phyloP scores from a whole-genome alignment of 2,113 vertebrate species.

The Sciurus niger region DNA sequence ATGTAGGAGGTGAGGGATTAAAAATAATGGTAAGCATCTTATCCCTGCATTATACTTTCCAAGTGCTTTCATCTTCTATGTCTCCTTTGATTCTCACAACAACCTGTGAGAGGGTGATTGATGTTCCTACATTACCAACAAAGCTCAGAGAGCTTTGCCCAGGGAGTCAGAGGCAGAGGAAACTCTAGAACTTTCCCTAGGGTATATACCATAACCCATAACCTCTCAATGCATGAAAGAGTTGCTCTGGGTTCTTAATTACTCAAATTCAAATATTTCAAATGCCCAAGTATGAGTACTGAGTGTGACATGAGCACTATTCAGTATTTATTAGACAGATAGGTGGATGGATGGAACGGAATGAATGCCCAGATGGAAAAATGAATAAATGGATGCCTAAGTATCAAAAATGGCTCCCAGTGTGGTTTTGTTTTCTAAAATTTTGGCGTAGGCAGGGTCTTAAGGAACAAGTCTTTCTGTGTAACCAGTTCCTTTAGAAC shows the following conservation, averaged over 20 bases:
- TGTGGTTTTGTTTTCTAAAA: background rate
- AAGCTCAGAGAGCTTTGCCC: background rate
- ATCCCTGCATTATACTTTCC: background rate
- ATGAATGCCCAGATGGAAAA: background rate
- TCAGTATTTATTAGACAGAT: background rate
- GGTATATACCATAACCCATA: background rate
- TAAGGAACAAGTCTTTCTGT: background rate
- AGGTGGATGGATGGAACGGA: no score
- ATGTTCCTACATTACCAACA: background rate
- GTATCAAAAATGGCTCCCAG: background rate
- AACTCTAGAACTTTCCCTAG: background rate
- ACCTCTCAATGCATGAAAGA: background rate
- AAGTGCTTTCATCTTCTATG: background rate
- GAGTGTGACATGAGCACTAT: background rate
- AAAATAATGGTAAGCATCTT: background rate
- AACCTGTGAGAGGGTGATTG: background rate
- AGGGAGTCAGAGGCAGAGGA: background rate
- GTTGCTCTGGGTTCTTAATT: slow-evolving; percentile 12
- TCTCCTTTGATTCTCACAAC: background rate
- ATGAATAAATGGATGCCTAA: background rate
- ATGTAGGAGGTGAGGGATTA: background rate
- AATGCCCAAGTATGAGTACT: background rate
- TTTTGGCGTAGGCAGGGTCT: background rate
- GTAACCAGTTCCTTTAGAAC: background rate
- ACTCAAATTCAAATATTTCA: background rate